phyloP scores from a whole-genome alignment of 2,113 vertebrate species.

The Caretta caretta region DNA sequence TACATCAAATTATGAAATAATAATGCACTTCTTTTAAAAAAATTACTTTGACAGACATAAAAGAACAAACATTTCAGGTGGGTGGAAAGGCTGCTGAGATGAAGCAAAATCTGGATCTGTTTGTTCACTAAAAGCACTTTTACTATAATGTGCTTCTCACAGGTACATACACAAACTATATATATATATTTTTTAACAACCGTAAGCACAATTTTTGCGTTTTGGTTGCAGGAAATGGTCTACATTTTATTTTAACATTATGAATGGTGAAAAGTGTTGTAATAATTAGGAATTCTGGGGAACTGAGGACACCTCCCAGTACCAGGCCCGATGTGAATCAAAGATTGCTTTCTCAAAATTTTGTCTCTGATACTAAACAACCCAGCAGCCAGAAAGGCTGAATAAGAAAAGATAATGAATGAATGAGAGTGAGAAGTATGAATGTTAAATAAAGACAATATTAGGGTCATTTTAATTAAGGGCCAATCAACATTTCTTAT shows the following conservation, averaged over 20 bases:
- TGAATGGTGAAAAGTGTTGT: neutral
- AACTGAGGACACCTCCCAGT: neutral
- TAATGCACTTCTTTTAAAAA: neutral
- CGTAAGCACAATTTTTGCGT: neutral
- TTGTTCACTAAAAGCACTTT: slow-evolving; percentile 18
- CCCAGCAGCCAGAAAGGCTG: neutral
- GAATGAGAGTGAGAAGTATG: slow-evolving; percentile 49
- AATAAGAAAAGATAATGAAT: neutral
- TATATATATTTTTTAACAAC: neutral
- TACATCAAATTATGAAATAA: neutral
- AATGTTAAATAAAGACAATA: slow-evolving; percentile 62
- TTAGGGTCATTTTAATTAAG: slow-evolving; percentile 30
- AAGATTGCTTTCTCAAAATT: neutral
- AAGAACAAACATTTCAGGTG: neutral
- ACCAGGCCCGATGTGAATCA: neutral
- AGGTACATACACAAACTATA: neutral
- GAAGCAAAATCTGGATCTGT: neutral
- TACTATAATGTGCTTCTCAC: neutral
- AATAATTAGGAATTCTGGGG: neutral
- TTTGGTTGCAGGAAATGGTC: neutral
- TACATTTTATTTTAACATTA: neutral
- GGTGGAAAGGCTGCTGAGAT: neutral
- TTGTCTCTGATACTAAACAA: neutral
- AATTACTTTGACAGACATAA: neutral
- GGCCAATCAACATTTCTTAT: slow-evolving; percentile 37